Base-by-base conservation (phyloP, 2,113 vertebrate species). In the Phalacrocorax aristotelis region DNA sequence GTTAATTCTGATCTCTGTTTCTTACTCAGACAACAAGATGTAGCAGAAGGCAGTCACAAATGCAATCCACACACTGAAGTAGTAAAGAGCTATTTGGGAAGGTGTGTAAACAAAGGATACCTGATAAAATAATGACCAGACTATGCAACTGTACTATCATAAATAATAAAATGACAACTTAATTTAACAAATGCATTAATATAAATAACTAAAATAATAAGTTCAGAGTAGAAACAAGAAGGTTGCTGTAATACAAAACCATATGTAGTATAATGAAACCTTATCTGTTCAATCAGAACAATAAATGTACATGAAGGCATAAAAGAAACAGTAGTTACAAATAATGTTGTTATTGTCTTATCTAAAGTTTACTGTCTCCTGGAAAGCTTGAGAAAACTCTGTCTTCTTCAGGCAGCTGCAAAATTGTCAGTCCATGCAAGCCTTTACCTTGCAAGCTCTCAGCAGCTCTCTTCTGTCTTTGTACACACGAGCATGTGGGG, bases 41-140 rank as follows among this genome's bases (percentile, higher is more conserved):
- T 1, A 80, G 74, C 77, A 84, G 72, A 52, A 95, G 61, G 69
- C 57, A 58, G 48, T 29, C 48, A 20, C 55, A 34, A 91, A 71
- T 1, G 12, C 48, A 81, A 8, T 38, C 60, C 26, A 9, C 0
- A 3, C 38, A 81, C 68, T n/a, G 13, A 70, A 77, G 77, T 7
- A 57, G 40, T 62, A 51, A 87, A 76, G 57, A 51, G 42, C 66
- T 80, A 17, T 38, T 90, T 62, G 75, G 65, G 38, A 93, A 93
- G 71, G 58, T 51, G 36, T 62, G 13, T 77, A 90, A 93, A 92
- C 62, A 66, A 95, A 86, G 14, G 82, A 40, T 69, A 22, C 32
- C 25, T n/a, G 78, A 87, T 72, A 90, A 95, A 95, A 91, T 65
- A 87, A 85, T 72, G 46, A 32, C 34, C 20, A 38, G 48, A 6